Evolutionary conservation across 2,888 invertebrate genomes (phyloP).

Genomic region (Sthenelais limicola): DNA sequence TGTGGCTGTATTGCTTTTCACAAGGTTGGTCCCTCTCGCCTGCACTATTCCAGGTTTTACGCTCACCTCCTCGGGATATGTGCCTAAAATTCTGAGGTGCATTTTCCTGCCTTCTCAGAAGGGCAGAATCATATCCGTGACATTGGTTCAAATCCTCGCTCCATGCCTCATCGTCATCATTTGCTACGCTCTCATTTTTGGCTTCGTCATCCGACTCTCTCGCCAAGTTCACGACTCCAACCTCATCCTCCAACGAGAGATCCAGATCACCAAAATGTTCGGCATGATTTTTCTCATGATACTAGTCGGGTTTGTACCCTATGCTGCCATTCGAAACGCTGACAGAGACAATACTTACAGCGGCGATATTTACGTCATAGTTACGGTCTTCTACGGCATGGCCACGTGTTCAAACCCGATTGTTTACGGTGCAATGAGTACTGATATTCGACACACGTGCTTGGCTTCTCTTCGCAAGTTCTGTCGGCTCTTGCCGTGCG

Average conservation of each 20-base stretch:
- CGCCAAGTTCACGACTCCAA: constrained; percentile 62
- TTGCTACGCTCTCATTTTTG: constrained; percentile 68
- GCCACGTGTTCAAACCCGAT: constrained; percentile 69
- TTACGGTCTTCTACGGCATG: constrained; percentile 69
- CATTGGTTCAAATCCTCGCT: constrained; percentile 65
- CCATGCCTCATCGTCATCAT: constrained; percentile 68
- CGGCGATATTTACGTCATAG: constrained; percentile 68
- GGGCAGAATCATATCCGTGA: constrained; percentile 64
- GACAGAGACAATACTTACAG: constrained; percentile 63
- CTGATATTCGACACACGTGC: constrained; percentile 64
- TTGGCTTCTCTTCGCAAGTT: constrained; percentile 7
- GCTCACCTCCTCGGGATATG: constrained; percentile 66
- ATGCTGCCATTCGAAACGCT: constrained; percentile 66
- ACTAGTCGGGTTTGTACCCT: constrained; percentile 68
- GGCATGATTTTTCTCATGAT: constrained; percentile 70
- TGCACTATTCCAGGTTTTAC: constrained; percentile 65
- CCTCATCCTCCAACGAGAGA: constrained; percentile 65
- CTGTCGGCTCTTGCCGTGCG: not conserved
- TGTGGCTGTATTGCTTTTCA: constrained; percentile 64
- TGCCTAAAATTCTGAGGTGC: constrained; percentile 65
- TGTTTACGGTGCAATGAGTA: constrained; percentile 70
- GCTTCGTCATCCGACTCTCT: constrained; percentile 65
- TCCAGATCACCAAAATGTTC: constrained; percentile 72
- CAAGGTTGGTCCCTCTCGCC: constrained; percentile 65
- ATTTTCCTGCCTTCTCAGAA: constrained; percentile 64